phyloP scores from a whole-genome alignment of 2,797 vertebrate species.

The Anguilla obscura region DNA sequence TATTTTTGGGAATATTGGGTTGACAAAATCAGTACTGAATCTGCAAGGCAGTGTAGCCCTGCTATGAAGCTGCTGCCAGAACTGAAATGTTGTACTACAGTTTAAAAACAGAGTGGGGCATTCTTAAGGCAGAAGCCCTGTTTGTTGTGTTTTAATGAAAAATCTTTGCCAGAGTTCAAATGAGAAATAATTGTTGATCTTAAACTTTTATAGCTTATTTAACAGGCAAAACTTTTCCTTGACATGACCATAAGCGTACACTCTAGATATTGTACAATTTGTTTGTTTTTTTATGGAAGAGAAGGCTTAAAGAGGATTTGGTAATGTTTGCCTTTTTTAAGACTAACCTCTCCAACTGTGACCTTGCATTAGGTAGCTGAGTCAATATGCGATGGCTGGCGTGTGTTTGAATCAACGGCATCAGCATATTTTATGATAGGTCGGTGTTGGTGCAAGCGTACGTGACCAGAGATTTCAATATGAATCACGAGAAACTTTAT shows the following conservation, averaged over 20 bases:
- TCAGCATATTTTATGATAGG: constrained; percentile 38
- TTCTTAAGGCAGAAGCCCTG: neutral
- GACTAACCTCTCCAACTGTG: constrained; percentile 58
- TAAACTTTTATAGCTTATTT: neutral
- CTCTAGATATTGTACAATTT: neutral
- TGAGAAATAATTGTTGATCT: neutral
- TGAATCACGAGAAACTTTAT: constrained; percentile 41
- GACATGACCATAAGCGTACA: no score
- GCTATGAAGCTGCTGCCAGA: neutral
- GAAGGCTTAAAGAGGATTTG: constrained; percentile 11
- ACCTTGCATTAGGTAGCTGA: constrained; percentile 59
- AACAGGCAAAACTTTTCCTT: neutral
- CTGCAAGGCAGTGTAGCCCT: neutral
- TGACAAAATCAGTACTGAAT: neutral
- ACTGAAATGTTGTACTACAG: neutral
- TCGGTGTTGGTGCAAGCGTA: constrained; percentile 45
- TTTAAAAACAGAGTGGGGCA: neutral
- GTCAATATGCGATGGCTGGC: constrained; percentile 49
- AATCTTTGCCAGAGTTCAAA: neutral
- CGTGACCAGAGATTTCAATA: constrained; percentile 11
- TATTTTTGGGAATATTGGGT: neutral
- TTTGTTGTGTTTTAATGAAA: neutral
- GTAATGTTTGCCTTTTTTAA: constrained; percentile 49
- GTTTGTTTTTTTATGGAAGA: neutral
- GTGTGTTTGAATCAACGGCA: constrained; percentile 42